Evolutionary conservation across 2,888 invertebrate genomes (phyloP).

Genomic region (Caenorhabditis auriculariae): DNA sequence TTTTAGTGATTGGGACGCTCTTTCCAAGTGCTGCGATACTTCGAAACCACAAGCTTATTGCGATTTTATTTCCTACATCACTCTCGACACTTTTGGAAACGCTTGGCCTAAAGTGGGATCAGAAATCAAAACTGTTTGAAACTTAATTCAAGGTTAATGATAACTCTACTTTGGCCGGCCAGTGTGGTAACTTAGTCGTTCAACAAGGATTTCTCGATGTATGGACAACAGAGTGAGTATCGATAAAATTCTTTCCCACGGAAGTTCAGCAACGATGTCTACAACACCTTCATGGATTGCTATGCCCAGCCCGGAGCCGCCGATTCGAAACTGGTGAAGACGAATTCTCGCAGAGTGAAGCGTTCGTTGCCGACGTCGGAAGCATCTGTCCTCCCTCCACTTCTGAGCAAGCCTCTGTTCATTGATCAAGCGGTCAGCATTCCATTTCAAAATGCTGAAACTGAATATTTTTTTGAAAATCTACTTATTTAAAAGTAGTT

Average conservation of each 20-base stretch:
- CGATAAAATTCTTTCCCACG: not conserved
- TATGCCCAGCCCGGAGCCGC: slow-evolving; percentile 17
- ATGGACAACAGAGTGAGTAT: slow-evolving; percentile 34
- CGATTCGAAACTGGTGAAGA: slow-evolving; percentile 15
- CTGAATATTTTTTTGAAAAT: not conserved
- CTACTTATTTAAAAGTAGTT: not conserved
- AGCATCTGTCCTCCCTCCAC: slow-evolving; percentile 30
- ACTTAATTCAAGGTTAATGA: slow-evolving; percentile 11
- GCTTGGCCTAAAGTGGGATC: slow-evolving; percentile 29
- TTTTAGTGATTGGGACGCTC: slow-evolving; percentile 40
- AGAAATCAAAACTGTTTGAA: not conserved
- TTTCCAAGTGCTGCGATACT: slow-evolving; percentile 34
- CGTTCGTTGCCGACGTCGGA: too few relatives aligned
- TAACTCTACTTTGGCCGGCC: slow-evolving; percentile 22
- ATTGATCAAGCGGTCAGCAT: slow-evolving; percentile 41
- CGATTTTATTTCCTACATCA: slow-evolving; percentile 41
- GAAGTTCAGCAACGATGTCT: slow-evolving; percentile 49
- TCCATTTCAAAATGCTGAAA: not conserved
- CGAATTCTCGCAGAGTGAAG: slow-evolving; percentile 20
- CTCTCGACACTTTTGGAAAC: slow-evolving; percentile 49
- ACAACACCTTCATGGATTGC: slow-evolving; percentile 51
- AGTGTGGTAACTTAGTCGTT: slow-evolving; percentile 41
- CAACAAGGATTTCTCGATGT: slow-evolving; percentile 40
- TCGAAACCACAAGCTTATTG: slow-evolving; percentile 37
- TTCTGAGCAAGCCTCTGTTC: slow-evolving; percentile 26